Conservation (phyloP, 1,140 invertebrate species). For the Hylyphantes graminicola region DNA sequence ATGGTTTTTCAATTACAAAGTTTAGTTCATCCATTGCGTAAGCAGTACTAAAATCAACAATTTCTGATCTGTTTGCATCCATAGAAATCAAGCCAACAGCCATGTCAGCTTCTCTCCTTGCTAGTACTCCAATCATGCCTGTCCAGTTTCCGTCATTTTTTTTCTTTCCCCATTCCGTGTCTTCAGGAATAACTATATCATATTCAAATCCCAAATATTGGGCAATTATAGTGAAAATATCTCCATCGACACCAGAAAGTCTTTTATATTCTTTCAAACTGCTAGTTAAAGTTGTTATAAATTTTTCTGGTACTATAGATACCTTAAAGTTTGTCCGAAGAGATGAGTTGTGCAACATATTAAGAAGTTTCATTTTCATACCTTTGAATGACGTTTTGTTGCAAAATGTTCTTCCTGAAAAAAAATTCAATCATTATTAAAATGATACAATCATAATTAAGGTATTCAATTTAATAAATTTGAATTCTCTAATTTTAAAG, state of each 20-base stretch:
- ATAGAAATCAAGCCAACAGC: neutral
- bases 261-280: neutral
- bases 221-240: neutral
- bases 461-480: too few relatives aligned
- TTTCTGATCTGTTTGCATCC: neutral
- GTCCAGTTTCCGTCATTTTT: neutral
- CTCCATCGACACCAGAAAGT: constrained; percentile 2
- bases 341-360: too few relatives aligned
- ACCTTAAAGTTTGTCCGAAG: too few relatives aligned
- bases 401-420: too few relatives aligned
- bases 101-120: constrained; percentile 21
- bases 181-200: neutral
- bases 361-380: too few relatives aligned
- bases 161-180: neutral
- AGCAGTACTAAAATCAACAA: neutral
- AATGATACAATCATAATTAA: too few relatives aligned
- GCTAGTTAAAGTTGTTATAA: too few relatives aligned
- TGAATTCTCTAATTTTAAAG: too few relatives aligned
- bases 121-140: constrained; percentile 2
- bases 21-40: neutral
- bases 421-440: too few relatives aligned
- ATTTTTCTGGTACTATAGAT: too few relatives aligned
- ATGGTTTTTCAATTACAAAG: constrained; percentile 2
- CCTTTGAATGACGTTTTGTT: too few relatives aligned
- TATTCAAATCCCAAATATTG: neutral